Conservation (phyloP, 1,140 invertebrate genomes). For the Grapholita molesta region DNA sequence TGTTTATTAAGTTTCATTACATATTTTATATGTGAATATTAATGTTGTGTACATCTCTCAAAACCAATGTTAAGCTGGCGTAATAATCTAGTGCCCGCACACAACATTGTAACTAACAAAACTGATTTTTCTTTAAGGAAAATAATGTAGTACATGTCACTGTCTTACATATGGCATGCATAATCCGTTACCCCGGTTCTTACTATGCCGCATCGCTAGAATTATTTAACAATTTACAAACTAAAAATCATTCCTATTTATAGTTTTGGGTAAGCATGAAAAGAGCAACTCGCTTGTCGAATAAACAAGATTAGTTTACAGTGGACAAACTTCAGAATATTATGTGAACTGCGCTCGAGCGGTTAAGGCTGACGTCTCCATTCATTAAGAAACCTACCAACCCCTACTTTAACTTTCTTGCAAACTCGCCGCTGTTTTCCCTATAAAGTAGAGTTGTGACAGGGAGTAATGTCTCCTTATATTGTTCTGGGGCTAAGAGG, state of each 20-base stretch:
- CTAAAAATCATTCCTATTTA: neutral
- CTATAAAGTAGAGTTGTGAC: conserved; percentile 76
- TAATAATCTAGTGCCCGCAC: no score
- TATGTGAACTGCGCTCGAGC: conserved; percentile 61
- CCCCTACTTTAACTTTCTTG: conserved; percentile 60
- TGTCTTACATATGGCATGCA: no score
- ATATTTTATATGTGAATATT: no score
- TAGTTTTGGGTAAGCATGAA: neutral
- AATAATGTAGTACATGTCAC: no score
- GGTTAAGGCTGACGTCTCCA: conserved; percentile 69
- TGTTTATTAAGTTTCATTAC: no score
- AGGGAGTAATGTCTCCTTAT: conserved; percentile 75
- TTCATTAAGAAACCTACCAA: conserved; percentile 71
- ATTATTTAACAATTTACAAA: neutral
- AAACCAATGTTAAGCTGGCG: no score
- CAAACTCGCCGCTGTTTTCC: conserved; percentile 67
- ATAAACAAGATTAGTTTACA: conserved; percentile 23
- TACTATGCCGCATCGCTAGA: neutral
- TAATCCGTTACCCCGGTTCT: neutral
- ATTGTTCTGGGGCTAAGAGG: conserved; percentile 76
- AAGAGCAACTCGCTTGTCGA: neutral
- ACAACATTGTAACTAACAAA: no score
- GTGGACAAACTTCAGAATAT: conserved; percentile 55
- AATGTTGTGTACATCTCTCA: no score
- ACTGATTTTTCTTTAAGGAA: no score